A percentile compares a stretch with the other conserved stretches of the same genome.
These are phyloP conservation scores for Stenotaenia linearis DNA, from an alignment of 2,888 invertebrate genomes.

Conservation along the genomic window DNA sequence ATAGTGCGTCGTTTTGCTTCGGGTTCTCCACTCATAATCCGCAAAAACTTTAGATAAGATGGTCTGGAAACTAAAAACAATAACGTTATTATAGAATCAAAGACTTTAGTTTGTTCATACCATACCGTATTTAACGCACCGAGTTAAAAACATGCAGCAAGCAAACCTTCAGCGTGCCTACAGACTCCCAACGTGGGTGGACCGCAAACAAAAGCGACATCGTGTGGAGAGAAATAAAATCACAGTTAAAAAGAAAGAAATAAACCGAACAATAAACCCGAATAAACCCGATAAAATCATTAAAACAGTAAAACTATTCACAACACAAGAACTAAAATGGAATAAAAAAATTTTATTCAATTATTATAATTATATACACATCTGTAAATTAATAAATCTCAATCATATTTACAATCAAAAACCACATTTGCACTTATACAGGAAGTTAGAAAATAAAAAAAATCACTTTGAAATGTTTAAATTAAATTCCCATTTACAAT, in stretches of 20 bases:
- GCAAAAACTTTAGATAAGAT: background rate
- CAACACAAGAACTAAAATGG: background rate
- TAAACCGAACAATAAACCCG: too few species aligned
- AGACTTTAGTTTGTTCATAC: background rate
- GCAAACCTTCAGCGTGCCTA: too few species aligned
- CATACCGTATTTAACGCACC: background rate
- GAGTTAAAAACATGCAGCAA: too few species aligned
- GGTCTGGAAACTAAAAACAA: background rate
- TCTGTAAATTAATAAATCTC: background rate
- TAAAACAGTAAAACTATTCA: background rate
- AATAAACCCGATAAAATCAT: too few species aligned
- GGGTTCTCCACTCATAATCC: constrained; percentile 28
- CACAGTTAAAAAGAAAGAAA: too few species aligned
- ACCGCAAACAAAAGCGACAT: too few species aligned
- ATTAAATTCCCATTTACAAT: background rate
- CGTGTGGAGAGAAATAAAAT: too few species aligned
- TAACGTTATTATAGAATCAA: too few species aligned
- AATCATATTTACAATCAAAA: background rate
- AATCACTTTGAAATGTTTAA: background rate
- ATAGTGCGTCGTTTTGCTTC: background rate
- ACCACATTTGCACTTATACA: background rate
- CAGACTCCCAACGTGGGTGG: too few species aligned
- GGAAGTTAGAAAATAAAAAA: background rate
- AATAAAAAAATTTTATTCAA: background rate
- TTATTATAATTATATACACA: background rate